Evolutionary conservation across 1,140 invertebrate species (phyloP).

Genomic region (Neelides sp.): DNA sequence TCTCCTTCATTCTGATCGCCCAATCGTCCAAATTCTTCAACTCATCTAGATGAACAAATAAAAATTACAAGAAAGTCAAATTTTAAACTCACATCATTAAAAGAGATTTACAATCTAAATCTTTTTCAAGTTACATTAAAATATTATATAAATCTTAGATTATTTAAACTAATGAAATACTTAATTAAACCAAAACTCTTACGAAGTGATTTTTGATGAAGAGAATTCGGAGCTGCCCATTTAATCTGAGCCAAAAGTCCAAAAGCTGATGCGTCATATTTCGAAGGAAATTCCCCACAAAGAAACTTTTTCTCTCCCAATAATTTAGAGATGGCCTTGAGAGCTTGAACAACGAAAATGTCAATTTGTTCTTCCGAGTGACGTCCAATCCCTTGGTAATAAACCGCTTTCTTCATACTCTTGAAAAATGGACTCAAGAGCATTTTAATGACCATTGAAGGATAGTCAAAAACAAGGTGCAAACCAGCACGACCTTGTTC

Average conservation of each 20-base stretch:
- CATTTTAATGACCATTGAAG: constrained; percentile 6
- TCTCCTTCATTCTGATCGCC: constrained; percentile 14
- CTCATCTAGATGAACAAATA: constrained; percentile 11
- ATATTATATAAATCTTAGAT: not conserved
- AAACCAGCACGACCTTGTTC: not conserved
- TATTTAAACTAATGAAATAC: not conserved
- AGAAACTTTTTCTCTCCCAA: constrained; percentile 21
- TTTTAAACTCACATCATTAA: not conserved
- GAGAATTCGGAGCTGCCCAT: constrained; percentile 15
- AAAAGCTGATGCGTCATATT: constrained; percentile 21
- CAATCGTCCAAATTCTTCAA: constrained; percentile 12
- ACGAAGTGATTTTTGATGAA: constrained; percentile 12
- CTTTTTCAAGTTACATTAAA: not conserved
- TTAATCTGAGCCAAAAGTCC: constrained; percentile 6
- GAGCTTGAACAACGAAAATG: not conserved
- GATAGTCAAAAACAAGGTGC: constrained; percentile 1
- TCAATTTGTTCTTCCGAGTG: constrained; percentile 14
- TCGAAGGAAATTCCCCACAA: constrained; percentile 15
- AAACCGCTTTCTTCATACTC: not conserved
- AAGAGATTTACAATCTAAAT: not conserved
- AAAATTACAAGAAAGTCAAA: not conserved
- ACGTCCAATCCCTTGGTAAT: constrained; percentile 16
- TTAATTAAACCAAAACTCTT: constrained; percentile 3
- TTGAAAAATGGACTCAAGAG: not conserved
- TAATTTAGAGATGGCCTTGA: constrained; percentile 10